Conservation (phyloP, 2,113 vertebrate species). For the Oxygymnocypris stewartii region DNA sequence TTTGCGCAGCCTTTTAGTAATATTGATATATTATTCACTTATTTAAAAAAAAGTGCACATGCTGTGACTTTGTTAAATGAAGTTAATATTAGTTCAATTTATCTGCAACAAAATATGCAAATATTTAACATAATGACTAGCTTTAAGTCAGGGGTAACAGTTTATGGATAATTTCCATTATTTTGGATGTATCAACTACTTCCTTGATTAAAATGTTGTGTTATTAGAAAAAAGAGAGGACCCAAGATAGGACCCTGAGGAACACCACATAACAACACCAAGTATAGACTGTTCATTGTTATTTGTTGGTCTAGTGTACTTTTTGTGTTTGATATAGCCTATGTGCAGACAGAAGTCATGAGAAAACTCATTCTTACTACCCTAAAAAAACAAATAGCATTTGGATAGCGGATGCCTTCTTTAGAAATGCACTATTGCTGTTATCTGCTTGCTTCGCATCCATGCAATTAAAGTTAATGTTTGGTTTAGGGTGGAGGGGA, state of each 20-base stretch:
- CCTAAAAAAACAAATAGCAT: not conserved
- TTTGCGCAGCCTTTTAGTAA: not conserved
- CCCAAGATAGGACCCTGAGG: not conserved
- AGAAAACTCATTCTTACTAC: not conserved
- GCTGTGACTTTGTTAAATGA: not conserved
- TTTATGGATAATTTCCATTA: not conserved
- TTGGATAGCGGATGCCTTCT: slow-evolving; percentile 27
- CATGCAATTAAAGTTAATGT: slow-evolving; percentile 57
- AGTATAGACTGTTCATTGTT: not conserved
- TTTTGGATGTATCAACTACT: not conserved
- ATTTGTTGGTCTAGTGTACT: not conserved
- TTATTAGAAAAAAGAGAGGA: not conserved
- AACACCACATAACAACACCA: not conserved
- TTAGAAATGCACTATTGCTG: slow-evolving; percentile 33
- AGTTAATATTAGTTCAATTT: not conserved
- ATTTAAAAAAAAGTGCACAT: not conserved
- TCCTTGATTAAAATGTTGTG: not conserved
- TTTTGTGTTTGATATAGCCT: not conserved
- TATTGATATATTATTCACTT: not conserved
- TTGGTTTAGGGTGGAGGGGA: slow-evolving; percentile 45
- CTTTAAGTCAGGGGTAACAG: not conserved
- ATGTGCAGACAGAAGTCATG: not conserved
- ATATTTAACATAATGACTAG: not conserved
- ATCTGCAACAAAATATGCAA: not conserved
- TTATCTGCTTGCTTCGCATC: slow-evolving; percentile 42